Conservation (phyloP, 2,888 invertebrate species). For the Cyaniris semiargus region DNA sequence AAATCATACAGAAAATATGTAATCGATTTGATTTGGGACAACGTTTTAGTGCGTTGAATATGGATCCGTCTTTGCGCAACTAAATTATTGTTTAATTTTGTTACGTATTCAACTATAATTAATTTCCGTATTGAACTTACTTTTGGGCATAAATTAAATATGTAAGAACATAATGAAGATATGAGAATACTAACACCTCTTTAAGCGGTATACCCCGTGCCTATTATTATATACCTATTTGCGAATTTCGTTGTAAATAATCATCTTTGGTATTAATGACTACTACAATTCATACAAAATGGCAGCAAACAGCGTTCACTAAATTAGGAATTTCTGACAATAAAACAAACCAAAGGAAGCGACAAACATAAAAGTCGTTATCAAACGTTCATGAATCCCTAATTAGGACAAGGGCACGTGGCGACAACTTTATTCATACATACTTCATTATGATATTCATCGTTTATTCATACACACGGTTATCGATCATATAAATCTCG, state of each 20-base stretch:
- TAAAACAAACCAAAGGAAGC: slow-evolving; percentile 15
- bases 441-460: background rate
- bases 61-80: background rate
- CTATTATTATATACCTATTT: too few relatives aligned
- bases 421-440: slow-evolving; percentile 21
- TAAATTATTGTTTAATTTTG: background rate
- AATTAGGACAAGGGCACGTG: slow-evolving; percentile 21
- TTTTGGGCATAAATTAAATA: too few relatives aligned
- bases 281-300: too few relatives aligned
- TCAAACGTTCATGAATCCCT: slow-evolving; percentile 29
- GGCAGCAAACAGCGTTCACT: too few relatives aligned
- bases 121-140: too few relatives aligned
- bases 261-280: too few relatives aligned
- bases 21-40: slow-evolving; percentile 43
- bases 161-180: too few relatives aligned
- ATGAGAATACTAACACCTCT: too few relatives aligned
- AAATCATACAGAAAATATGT: slow-evolving; percentile 41
- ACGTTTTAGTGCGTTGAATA: slow-evolving; percentile 43
- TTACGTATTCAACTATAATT: background rate
- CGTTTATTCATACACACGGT: slow-evolving; percentile 29
- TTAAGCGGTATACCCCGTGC: too few relatives aligned
- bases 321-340: background rate
- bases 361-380: slow-evolving; percentile 13
- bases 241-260: too few relatives aligned
- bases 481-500: slow-evolving; percentile 34